phyloP scores from a whole-genome alignment of 2,797 vertebrate genomes.

The Sylvilagus floridanus region DNA sequence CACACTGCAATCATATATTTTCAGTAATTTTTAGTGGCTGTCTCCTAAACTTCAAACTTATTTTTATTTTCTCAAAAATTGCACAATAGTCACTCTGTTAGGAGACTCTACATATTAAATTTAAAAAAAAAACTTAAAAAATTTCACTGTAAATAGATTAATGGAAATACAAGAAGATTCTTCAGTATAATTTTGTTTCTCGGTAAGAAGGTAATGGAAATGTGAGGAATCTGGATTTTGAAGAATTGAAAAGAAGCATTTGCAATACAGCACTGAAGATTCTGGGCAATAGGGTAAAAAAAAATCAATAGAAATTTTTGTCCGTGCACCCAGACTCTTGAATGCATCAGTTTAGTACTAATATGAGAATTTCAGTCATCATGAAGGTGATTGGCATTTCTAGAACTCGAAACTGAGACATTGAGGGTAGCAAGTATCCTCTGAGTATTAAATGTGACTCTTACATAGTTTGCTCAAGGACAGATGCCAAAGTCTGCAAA shows the following conservation, averaged over 20 bases:
- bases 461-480: background rate
- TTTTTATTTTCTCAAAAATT: background rate
- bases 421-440: background rate
- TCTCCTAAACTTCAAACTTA: background rate
- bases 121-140: background rate
- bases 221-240: background rate
- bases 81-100: background rate
- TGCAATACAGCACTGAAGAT: background rate
- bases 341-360: background rate
- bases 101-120: background rate
- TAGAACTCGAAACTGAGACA: background rate
- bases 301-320: background rate
- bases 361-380: background rate
- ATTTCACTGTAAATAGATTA: background rate
- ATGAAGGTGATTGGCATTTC: background rate
- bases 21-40: background rate
- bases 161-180: background rate
- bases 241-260: constrained; percentile 1
- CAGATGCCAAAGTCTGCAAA: background rate
- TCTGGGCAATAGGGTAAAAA: background rate
- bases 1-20: background rate
- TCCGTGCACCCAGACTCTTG: background rate
- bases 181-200: constrained; percentile 23
- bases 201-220: background rate
- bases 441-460: constrained; percentile 17